Evolutionary conservation across 1,140 invertebrate genomes (phyloP), one percentile per base, ranked within the genome.

Genomic region (Euwallacea fornicatus): DNA sequence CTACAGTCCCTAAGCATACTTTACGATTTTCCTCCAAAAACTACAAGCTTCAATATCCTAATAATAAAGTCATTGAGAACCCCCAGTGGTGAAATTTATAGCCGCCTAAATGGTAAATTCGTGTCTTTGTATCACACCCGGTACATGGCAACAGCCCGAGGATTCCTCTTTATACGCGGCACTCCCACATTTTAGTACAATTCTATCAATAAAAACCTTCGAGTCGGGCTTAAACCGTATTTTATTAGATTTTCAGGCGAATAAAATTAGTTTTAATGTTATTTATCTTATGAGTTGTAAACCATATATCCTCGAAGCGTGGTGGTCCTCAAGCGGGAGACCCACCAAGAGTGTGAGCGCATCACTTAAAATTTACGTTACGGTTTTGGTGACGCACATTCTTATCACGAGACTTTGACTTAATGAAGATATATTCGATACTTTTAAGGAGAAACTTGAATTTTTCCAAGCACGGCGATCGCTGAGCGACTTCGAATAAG

Each of bases 81-180:
- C 63, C 55, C 61, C 59, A 72, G 66, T 72, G 44, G 64, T 72
- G 55, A 63, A 60, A 72, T 72, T 72, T 72, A 72, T 66, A 60
- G 46, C 56, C 55, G 15, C 50, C 70, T 67, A 72, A 72, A 72
- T 72, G 70, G 63, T 72, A 66, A 72, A 72, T 16, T 47, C 64
- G 61, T 72, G 70, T 72, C 63, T 63, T 59, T 60, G 46, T 67
- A 59, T 71, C 64, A 62, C 69, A 60, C 68, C 60, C 44, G 69
- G 54, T 66, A 68, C 42, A 61, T 42, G 11, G 8, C 59, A 43
- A 59, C 59, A 55, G 21, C 59, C 61, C 13, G 21, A 54, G 67
- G 43, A 69, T 62, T 60, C 46, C 43, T 69, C 54, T 62, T 69
- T 62, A 61, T 69, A 62, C 55, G 46, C 50, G 60, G 46, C 67